These are phyloP conservation scores for Lonchura striata DNA, from an alignment of 2,113 vertebrate genomes.

Conservation along the genomic window DNA sequence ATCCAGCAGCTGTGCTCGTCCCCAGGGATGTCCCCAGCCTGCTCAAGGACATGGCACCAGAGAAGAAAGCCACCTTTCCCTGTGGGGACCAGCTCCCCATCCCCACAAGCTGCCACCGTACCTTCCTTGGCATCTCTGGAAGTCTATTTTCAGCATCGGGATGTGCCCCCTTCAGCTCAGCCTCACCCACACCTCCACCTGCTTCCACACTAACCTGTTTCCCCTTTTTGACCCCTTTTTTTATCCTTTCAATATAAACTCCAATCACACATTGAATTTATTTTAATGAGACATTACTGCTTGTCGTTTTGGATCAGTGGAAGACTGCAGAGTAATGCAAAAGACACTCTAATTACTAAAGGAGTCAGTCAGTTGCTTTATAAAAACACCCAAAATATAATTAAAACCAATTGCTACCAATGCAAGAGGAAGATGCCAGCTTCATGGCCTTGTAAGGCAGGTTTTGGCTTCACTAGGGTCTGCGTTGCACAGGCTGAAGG, in stretches of 20 bases:
- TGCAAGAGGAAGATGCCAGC: background rate
- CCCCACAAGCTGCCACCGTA: background rate
- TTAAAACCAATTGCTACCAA: background rate
- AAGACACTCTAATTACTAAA: constrained; percentile 64
- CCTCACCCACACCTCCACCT: background rate
- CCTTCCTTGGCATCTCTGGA: background rate
- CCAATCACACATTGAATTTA: background rate
- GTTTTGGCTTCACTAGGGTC: background rate
- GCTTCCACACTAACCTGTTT: background rate
- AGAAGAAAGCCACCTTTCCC: accelerated
- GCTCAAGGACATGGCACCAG: background rate
- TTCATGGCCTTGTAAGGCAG: background rate
- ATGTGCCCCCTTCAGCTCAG: background rate
- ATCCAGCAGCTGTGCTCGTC: constrained; percentile 78
- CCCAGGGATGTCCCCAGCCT: constrained; percentile 17
- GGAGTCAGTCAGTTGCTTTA: constrained; percentile 37
- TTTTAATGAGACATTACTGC: constrained; percentile 46
- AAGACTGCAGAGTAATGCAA: constrained; percentile 62
- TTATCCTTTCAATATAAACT: background rate
- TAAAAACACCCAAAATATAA: constrained; percentile 20
- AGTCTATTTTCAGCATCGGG: background rate
- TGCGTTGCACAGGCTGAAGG: background rate
- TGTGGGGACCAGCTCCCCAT: accelerated
- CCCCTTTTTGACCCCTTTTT: background rate
- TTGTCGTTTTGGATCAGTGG: constrained; percentile 57